phyloP scores from a whole-genome alignment of 1,140 invertebrate genomes.

The Hypsibius dujardini region DNA sequence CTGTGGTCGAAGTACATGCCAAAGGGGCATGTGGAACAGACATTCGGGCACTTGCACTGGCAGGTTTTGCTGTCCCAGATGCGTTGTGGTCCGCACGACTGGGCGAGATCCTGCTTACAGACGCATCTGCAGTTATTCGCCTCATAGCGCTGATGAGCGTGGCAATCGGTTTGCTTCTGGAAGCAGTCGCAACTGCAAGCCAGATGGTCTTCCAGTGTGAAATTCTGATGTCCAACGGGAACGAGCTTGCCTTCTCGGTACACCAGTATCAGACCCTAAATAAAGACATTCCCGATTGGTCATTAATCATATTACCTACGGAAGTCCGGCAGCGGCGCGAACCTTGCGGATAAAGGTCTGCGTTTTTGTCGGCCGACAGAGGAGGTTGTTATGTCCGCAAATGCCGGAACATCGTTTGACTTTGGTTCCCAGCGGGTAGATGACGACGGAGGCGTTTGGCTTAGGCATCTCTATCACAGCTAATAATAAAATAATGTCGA shows the following conservation, averaged over 20 bases:
- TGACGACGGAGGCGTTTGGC: background rate
- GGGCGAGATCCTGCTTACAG: background rate
- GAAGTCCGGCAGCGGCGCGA: background rate
- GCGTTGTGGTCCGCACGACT: background rate
- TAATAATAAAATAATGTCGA: background rate
- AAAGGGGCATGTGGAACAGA: background rate
- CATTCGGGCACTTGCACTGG: conserved; percentile 1
- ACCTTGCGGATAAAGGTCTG: background rate
- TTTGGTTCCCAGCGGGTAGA: conserved; percentile 7
- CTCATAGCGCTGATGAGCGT: background rate
- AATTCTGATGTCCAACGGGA: background rate
- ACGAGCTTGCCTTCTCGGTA: background rate
- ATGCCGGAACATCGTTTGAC: conserved; percentile 1
- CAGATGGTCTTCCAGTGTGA: background rate
- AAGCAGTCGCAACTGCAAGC: background rate
- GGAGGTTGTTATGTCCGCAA: conserved; percentile 3
- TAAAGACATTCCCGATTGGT: too few relatives aligned
- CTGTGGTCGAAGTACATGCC: background rate
- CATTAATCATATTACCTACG: too few relatives aligned
- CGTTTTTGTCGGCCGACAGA: conserved; percentile 1
- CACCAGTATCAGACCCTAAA: background rate
- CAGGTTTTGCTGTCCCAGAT: background rate
- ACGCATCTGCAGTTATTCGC: background rate
- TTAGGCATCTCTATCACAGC: conserved; percentile 12
- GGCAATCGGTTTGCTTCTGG: background rate